Percentiles rank a stretch among this genome's conserved stretches.
Evolutionary conservation across 2,797 vertebrate species (phyloP).

Genomic region (Salmo trutta): DNA sequence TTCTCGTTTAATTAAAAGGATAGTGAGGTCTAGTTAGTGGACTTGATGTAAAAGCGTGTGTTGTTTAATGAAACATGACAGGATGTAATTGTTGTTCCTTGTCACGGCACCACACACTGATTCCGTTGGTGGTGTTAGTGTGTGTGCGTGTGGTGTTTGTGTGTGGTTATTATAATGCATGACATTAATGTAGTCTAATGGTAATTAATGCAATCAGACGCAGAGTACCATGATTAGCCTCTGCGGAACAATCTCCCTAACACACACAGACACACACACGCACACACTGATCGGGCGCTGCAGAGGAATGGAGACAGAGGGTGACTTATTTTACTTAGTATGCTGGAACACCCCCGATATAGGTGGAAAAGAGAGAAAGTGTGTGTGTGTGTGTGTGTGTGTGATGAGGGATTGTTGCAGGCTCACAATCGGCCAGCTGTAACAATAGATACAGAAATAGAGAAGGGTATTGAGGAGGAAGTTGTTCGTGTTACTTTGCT

Average conservation of each 20-base stretch:
- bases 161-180: neutral
- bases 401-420: too few relatives aligned
- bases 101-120: constrained; percentile 28
- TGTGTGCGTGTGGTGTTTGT: neutral
- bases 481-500: too few relatives aligned
- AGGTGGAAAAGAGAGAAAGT: neutral
- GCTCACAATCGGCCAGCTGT: too few relatives aligned
- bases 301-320: neutral
- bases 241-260: too few relatives aligned
- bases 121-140: neutral
- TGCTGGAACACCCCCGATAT: constrained; percentile 5
- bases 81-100: constrained; percentile 39
- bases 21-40: constrained; percentile 16
- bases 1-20: constrained; percentile 25
- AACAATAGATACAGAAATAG: neutral
- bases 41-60: constrained; percentile 11
- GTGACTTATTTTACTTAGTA: neutral
- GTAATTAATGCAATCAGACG: neutral
- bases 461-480: neutral
- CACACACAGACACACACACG: neutral
- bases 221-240: constrained; percentile 2
- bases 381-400: constrained; percentile 6
- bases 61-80: constrained; percentile 42
- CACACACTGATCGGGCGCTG: neutral
- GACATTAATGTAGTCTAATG: neutral